Evolutionary conservation across 2,888 invertebrate species (phyloP).

Genomic region (Latrodectus hesperus): DNA sequence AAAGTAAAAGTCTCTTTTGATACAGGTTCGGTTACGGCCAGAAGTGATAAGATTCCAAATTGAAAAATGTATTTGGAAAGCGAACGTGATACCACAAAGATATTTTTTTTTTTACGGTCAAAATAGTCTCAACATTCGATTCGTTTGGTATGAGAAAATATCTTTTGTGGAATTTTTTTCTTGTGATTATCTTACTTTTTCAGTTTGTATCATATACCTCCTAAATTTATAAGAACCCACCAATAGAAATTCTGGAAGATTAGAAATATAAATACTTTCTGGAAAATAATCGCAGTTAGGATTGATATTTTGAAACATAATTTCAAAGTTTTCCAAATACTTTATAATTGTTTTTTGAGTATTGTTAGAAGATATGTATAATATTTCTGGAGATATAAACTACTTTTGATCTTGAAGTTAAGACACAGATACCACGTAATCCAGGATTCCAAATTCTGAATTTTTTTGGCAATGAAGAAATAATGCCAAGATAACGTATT

Average conservation of each 20-base stretch:
- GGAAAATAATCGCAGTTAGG: too few species aligned
- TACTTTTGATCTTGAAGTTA: too few species aligned
- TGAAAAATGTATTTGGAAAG: constrained; percentile 68
- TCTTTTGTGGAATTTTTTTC: background rate
- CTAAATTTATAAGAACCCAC: background rate
- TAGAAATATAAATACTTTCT: background rate
- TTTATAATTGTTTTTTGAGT: too few species aligned
- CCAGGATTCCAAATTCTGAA: too few species aligned
- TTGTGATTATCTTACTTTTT: background rate
- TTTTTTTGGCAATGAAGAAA: too few species aligned
- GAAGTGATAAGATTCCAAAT: constrained; percentile 66
- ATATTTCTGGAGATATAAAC: too few species aligned
- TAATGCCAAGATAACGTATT: too few species aligned
- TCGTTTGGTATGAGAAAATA: background rate
- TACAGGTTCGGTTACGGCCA: constrained; percentile 41
- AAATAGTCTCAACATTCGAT: background rate
- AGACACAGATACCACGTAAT: too few species aligned
- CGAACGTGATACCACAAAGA: constrained; percentile 57
- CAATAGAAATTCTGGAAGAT: background rate
- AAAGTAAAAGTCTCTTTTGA: constrained; percentile 57
- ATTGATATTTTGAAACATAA: too few species aligned
- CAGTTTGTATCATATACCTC: background rate
- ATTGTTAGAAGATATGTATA: too few species aligned
- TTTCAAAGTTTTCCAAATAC: too few species aligned
- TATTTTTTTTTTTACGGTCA: constrained; percentile 26